Evolutionary conservation across 2,797 vertebrate genomes (phyloP).

Genomic region (Gambusia yucatana): DNA sequence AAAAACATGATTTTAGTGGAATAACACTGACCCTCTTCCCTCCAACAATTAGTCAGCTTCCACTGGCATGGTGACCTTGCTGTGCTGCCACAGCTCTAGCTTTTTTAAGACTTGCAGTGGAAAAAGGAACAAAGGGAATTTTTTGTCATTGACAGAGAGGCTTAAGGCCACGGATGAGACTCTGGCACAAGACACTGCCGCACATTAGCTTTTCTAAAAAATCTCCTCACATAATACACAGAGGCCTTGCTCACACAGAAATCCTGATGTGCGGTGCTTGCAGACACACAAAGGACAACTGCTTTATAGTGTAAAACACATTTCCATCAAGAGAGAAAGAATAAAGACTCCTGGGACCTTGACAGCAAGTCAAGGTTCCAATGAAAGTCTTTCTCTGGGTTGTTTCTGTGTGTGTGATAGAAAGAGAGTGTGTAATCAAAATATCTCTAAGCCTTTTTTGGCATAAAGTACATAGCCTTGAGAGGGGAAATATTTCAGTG

Average conservation of each 20-base stretch:
- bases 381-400: conserved; percentile 25
- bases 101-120: conserved; percentile 3
- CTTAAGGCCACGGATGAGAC: conserved; percentile 40
- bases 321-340: conserved; percentile 25
- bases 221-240: conserved; percentile 13
- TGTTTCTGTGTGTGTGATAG: conserved; percentile 5
- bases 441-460: conserved; percentile 22
- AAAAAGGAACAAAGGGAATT: conserved; percentile 7
- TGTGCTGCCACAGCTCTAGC: conserved; percentile 11
- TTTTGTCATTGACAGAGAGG: conserved; percentile 35
- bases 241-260: conserved; percentile 17
- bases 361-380: conserved; percentile 39
- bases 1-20: conserved; percentile 43
- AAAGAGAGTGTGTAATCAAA: conserved; percentile 15
- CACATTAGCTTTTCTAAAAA: conserved; percentile 30
- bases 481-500: conserved; percentile 22
- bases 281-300: conserved; percentile 23
- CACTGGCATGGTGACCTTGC: conserved; percentile 48
- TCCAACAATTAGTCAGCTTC: conserved; percentile 14
- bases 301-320: conserved; percentile 39
- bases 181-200: conserved; percentile 12
- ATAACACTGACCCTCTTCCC: conserved; percentile 13
- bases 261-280: not conserved
- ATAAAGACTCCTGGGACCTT: conserved; percentile 47
- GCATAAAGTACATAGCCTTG: conserved; percentile 22